phyloP scores from a whole-genome alignment of 2,113 vertebrate genomes.

The Stigmatopora nigra region DNA sequence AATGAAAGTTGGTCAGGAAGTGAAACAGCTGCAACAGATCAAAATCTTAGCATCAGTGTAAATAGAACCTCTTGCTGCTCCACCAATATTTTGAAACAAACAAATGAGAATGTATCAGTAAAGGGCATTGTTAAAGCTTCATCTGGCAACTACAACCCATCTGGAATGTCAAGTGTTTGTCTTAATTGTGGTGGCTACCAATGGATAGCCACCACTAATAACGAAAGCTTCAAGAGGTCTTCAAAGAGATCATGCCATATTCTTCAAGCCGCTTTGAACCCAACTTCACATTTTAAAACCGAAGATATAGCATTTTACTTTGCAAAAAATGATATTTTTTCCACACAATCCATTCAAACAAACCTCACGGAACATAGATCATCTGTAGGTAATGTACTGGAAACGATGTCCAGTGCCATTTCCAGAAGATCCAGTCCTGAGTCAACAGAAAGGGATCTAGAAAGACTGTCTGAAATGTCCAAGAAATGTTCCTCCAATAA shows the following conservation, averaged over 20 bases:
- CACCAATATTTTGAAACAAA: conserved; percentile 5
- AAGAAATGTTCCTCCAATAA: conserved; percentile 24
- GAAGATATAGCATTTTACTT: conserved; percentile 1
- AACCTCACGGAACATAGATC: conserved; percentile 43
- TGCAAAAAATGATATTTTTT: conserved; percentile 25
- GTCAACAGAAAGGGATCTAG: conserved; percentile 17
- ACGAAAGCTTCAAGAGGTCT: conserved; percentile 13
- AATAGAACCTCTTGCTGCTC: conserved; percentile 36
- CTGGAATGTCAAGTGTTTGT: conserved; percentile 42
- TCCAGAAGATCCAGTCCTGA: conserved; percentile 28
- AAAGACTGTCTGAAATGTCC: conserved; percentile 29
- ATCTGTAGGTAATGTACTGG: conserved; percentile 19
- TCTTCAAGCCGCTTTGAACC: conserved; percentile 8
- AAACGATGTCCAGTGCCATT: conserved; percentile 22
- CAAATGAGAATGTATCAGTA: conserved; percentile 30
- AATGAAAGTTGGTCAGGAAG: conserved; percentile 22
- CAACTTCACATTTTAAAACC: not conserved
- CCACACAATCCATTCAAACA: conserved; percentile 41
- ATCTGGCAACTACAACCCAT: conserved; percentile 38
- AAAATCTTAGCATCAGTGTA: conserved; percentile 18
- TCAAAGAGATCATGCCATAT: conserved; percentile 31
- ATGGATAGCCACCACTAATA: conserved; percentile 1
- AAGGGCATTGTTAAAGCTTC: conserved; percentile 37
- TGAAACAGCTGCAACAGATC: conserved; percentile 14
- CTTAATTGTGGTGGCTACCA: conserved; percentile 54